Base-by-base conservation (phyloP, 2,797 vertebrate species). In the Mormyrops attenuatus region DNA sequence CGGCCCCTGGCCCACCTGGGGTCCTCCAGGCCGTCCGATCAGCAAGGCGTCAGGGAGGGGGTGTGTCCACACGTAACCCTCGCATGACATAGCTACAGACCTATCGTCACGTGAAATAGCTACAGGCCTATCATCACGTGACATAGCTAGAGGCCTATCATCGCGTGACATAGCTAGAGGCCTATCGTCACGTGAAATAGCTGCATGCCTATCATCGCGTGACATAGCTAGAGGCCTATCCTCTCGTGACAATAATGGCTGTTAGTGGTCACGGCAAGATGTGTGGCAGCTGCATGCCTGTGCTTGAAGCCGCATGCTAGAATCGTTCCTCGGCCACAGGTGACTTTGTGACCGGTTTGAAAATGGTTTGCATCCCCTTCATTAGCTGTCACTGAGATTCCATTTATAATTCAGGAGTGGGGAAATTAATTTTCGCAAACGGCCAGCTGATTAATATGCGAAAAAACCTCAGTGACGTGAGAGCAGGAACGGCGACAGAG, bases 11-110 rank as follows among this genome's bases (percentile, higher is more conserved):
- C 8, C 57, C 88, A 47, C 84, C 53, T 38, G 34, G 38, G 57
- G 53, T 17, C 38, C 4, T 55, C 92, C 92, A 92, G 91, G 89
- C 63, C 89, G 88, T 90, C 90, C 89, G 91, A 94, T 94, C 91
- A 91, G 88, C 91, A 85, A 20, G 34, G 34, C 34, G 5, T 17
- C 13, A 7, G 93, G 89, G 90, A 92, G 89, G 88, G 92, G 93
- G 92, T 91, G 92, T 94, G 93, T 91, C 92, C 91, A 92, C 60
- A 90, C 90, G 91, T 94, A 93, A 95, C 94, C 91, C 91, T 93
- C 94, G 92, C 90, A 89, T 91, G 90, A 77, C 90, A 73, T 57
- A 93, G 95, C 95, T 60, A 22, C n/a, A 60, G 20, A 3, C 55
- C 55, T 60, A 94, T 94, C 90, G 89, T 93, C 94, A 92, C 90